Evolutionary conservation across 37 sponge, comb jelly and placozoan genomes (phyloP).

Genomic region (Theonella swinhoei): DNA sequence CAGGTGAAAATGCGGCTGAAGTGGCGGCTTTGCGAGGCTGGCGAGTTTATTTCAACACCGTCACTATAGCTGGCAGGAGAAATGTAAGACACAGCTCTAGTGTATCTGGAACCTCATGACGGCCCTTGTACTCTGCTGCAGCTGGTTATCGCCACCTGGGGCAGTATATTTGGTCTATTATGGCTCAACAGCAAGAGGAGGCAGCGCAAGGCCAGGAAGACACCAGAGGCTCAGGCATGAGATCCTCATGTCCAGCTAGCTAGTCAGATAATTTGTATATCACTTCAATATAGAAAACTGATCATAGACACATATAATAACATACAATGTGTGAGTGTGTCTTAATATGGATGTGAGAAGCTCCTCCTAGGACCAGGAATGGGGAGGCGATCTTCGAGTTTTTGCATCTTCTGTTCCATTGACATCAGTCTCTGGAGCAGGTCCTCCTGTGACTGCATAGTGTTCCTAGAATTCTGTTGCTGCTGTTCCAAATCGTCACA

Average conservation of each 20-base stretch:
- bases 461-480: background rate
- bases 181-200: slow-evolving; percentile 42
- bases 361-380: too few species aligned
- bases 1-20: slow-evolving; percentile 17
- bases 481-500: background rate
- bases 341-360: too few species aligned
- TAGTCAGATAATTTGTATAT: too few species aligned
- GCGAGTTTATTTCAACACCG: slow-evolving; percentile 73
- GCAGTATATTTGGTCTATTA: slow-evolving; percentile 22
- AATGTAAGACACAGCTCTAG: slow-evolving; percentile 59
- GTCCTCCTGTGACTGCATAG: background rate
- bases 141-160: slow-evolving; percentile 65
- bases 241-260: background rate
- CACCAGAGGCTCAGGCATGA: background rate
- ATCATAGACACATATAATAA: too few species aligned
- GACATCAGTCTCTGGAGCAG: background rate
- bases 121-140: background rate
- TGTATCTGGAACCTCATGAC: background rate
- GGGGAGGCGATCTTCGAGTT: too few species aligned
- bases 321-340: too few species aligned
- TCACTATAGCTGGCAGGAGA: slow-evolving; percentile 80
- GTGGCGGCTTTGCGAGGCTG: slow-evolving; percentile 64
- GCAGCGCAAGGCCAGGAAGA: slow-evolving; percentile 2
- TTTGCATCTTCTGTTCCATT: too few species aligned
- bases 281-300: too few species aligned